Base-by-base conservation (phyloP, 2,797 vertebrate genomes). In the Vespertilio murinus region DNA sequence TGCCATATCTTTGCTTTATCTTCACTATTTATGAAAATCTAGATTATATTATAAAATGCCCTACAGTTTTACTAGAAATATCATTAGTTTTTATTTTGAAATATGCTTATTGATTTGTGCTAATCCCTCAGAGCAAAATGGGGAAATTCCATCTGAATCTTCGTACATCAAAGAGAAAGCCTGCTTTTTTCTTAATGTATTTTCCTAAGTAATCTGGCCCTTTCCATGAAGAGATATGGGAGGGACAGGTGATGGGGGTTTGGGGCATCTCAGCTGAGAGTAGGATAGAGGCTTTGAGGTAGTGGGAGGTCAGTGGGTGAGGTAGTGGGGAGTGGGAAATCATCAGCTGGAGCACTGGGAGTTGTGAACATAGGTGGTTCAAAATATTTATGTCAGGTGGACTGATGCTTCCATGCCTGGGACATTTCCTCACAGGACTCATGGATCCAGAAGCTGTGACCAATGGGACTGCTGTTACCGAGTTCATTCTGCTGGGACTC, bases 401-500 rank as follows among this genome's bases (percentile, higher is more conserved):
- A 52, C 3, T 40, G 18, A 90, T 35, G 56, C 6, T 23, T 92
- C 56, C 33, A 5, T 1, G 13, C 2, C 61, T 64, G 52, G 16
- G 4, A 70, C 25, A 61, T 49, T 38, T 70, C 14, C 18, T 81
- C 49, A 42, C n/a, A 92, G 75, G 33, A 65, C 3, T 81, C 88
- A 95, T 94, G 91, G 80, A 86, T 28, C 30, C 56, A 83, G 54
- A 74, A 38, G 12, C 49, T 47, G 28, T 20, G 2, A 64, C 2
- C 40, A 95, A 92, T 33, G 74, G 79, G 70, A 95, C 90, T 85
- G 4, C 67, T 2, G 17, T 96, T 64, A 88, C 82, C 8, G 83
- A 95, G 40, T 94, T 96, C 69, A 91, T 93, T 56, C 59, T 96
- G 22, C 79, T 96, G 83, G 96, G 96, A 14, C 56, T 93, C 20